Conservation (phyloP, 2,888 invertebrate genomes). For the Erebia epiphron region DNA sequence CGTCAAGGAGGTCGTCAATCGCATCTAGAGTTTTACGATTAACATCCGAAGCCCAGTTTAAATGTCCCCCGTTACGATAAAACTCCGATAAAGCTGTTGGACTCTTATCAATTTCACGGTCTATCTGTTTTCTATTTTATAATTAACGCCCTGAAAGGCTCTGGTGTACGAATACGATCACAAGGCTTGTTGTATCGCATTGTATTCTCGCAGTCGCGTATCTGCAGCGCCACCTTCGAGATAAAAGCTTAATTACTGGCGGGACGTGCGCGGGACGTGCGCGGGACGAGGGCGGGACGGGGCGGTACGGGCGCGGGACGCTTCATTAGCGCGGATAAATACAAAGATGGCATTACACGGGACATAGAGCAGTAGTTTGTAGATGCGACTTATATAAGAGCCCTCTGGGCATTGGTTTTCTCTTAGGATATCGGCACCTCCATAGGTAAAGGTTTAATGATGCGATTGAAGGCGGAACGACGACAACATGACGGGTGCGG, state of each 20-base stretch:
- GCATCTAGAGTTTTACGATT: too few species aligned
- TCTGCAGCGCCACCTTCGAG: conserved; percentile 44
- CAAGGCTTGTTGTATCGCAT: conserved; percentile 14
- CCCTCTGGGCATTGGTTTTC: too few species aligned
- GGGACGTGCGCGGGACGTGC: conserved; percentile 38
- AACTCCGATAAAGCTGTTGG: not conserved
- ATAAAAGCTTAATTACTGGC: conserved; percentile 71
- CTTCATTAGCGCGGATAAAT: conserved; percentile 66
- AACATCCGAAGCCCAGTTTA: too few species aligned
- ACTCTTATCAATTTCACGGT: conserved; percentile 14
- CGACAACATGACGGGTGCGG: too few species aligned
- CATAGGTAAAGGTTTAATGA: too few species aligned
- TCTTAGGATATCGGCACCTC: too few species aligned
- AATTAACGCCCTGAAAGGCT: conserved; percentile 8
- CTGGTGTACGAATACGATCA: conserved; percentile 3
- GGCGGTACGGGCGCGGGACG: conserved; percentile 37
- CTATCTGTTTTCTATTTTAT: not conserved
- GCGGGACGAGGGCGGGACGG: conserved; percentile 37
- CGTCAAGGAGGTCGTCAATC: too few species aligned
- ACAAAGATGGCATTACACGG: conserved; percentile 61
- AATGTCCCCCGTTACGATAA: not conserved
- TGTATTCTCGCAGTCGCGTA: conserved; percentile 30
- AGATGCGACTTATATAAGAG: not conserved
- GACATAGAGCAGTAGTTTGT: conserved; percentile 44
- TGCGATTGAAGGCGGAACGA: too few species aligned